Evolutionary conservation across 2,797 vertebrate genomes (phyloP).

Genomic region (Lerista edwardsae): DNA sequence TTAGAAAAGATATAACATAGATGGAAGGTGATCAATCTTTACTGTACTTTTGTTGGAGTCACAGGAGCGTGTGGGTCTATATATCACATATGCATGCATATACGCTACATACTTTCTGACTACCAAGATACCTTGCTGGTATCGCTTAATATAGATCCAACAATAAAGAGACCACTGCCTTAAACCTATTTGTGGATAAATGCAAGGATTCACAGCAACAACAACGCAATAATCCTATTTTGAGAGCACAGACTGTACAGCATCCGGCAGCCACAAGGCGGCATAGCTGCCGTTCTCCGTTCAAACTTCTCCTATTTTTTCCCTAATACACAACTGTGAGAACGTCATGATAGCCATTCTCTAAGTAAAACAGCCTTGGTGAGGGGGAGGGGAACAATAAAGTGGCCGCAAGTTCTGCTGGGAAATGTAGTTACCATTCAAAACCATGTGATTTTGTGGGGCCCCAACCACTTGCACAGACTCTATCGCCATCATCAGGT

Average conservation of each 20-base stretch:
- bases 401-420: conserved; percentile 27
- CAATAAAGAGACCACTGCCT: background rate
- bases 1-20: background rate
- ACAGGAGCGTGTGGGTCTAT: background rate
- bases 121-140: background rate
- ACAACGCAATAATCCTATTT: background rate
- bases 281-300: background rate
- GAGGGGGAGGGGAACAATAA: conserved; percentile 38
- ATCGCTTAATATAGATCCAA: background rate
- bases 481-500: conserved; percentile 41
- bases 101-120: background rate
- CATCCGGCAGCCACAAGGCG: conserved; percentile 1
- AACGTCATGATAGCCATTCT: background rate
- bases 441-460: background rate
- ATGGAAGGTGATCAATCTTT: background rate
- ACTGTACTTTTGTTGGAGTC: background rate
- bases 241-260: background rate
- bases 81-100: background rate
- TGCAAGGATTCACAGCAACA: background rate
- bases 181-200: background rate
- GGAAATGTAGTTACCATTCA: background rate
- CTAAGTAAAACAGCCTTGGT: background rate
- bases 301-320: conserved; percentile 62
- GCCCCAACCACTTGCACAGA: conserved; percentile 38
- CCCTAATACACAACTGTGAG: background rate